A percentile compares a stretch with the other conserved stretches of the same genome.
These are phyloP conservation scores for Gadopsis marmoratus DNA, from an alignment of 2,797 vertebrate genomes.

Conservation along the genomic window DNA sequence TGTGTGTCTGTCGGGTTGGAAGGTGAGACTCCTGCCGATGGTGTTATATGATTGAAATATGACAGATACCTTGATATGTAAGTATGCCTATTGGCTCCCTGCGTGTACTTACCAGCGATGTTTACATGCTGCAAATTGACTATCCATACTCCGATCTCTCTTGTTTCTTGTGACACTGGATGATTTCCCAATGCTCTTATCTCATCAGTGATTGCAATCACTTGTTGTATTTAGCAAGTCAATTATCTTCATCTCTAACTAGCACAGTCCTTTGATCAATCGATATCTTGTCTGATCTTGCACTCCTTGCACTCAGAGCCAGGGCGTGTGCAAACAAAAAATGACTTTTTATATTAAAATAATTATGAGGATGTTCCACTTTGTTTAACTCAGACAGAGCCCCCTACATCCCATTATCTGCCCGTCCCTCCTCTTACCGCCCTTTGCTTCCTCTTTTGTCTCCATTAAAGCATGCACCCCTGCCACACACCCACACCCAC, in stretches of 20 bases:
- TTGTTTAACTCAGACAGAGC: neutral
- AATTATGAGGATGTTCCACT: neutral
- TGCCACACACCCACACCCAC: neutral
- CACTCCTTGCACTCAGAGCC: conserved; percentile 3
- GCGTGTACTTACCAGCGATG: neutral
- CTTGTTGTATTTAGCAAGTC: conserved; percentile 38
- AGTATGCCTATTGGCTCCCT: neutral
- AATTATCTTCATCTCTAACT: conserved; percentile 40
- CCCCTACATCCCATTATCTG: neutral
- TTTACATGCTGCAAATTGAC: conserved; percentile 23
- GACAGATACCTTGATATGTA: neutral
- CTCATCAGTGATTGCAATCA: conserved; percentile 51
- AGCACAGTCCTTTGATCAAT: conserved; percentile 33
- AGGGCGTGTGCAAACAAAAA: neutral
- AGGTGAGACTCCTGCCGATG: conserved; percentile 47
- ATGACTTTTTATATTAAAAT: neutral
- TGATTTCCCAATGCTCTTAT: conserved; percentile 41
- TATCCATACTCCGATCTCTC: conserved; percentile 5
- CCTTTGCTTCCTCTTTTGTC: neutral
- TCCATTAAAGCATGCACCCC: neutral
- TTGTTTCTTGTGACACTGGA: conserved; percentile 37
- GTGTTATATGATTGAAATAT: conserved; percentile 40
- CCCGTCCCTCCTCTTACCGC: neutral
- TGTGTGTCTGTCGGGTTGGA: conserved; percentile 6
- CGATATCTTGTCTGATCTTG: conserved; percentile 20